Conservation (phyloP, 2,797 vertebrate genomes). For the Epinephelus malabaricus region DNA sequence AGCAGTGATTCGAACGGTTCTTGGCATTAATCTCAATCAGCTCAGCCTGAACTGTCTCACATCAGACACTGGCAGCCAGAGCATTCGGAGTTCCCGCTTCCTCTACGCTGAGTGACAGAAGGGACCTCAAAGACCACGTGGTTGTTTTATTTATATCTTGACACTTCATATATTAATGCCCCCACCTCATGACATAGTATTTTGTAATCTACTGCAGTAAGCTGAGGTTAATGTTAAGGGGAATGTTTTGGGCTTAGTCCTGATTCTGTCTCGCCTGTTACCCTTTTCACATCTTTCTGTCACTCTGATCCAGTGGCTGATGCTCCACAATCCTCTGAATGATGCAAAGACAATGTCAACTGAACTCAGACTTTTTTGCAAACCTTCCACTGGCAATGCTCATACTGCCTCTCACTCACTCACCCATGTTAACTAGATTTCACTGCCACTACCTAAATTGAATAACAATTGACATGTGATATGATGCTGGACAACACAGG, state of each 20-base stretch:
- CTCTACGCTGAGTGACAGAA: conserved; percentile 42
- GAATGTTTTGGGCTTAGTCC: conserved; percentile 37
- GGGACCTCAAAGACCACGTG: conserved; percentile 48
- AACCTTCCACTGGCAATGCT: conserved; percentile 10
- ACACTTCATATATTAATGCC: conserved; percentile 38
- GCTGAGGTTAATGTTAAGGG: conserved; percentile 26
- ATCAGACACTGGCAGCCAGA: conserved; percentile 57
- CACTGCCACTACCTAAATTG: conserved; percentile 47
- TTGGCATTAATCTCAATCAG: conserved; percentile 79
- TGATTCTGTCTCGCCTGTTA: conserved; percentile 54
- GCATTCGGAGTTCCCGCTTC: conserved; percentile 43
- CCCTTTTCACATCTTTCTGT: conserved; percentile 34
- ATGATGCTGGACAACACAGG: conserved; percentile 54
- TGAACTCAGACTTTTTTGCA: conserved; percentile 43
- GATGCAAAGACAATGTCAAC: conserved; percentile 53
- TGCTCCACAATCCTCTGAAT: conserved; percentile 50
- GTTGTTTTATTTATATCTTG: conserved; percentile 41
- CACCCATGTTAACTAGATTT: conserved; percentile 59
- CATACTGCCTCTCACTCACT: conserved; percentile 28
- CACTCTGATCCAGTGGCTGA: conserved; percentile 47
- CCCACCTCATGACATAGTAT: background rate
- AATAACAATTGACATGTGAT: conserved; percentile 65
- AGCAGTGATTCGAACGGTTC: conserved; percentile 60
- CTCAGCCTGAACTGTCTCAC: conserved; percentile 63
- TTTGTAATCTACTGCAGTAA: conserved; percentile 29